A percentile compares a stretch with the other conserved stretches of the same genome.
Conservation (phyloP, 2,888 invertebrate species). For the Tiliacea aurago region DNA sequence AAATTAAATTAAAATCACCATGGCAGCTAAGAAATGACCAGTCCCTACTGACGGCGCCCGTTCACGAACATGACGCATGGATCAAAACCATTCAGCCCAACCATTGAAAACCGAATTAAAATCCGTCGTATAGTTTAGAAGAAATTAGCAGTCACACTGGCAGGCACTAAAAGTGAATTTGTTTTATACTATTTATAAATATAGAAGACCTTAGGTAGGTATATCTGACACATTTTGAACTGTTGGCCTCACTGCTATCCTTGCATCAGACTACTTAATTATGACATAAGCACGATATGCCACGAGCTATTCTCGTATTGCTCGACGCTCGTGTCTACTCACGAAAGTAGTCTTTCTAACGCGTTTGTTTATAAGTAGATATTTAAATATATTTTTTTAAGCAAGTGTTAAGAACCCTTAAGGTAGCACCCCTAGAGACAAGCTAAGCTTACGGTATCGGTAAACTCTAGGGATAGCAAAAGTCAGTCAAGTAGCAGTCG, state of each 20-base stretch:
- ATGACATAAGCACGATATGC: too few species aligned
- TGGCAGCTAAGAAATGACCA: too few species aligned
- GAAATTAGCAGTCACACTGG: background rate
- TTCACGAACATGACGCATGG: too few species aligned
- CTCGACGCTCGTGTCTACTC: background rate
- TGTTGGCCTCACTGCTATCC: background rate
- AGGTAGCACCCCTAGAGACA: background rate
- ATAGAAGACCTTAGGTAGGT: background rate
- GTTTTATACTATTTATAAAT: background rate
- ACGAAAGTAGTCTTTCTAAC: background rate
- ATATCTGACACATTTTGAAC: background rate
- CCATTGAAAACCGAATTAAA: too few species aligned
- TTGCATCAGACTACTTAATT: conserved; percentile 9
- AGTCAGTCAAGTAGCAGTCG: conserved; percentile 22
- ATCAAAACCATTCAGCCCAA: too few species aligned
- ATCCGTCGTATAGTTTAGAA: too few species aligned
- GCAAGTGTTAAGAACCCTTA: conserved; percentile 4
- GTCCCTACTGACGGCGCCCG: too few species aligned
- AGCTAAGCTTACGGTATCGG: conserved; percentile 31
- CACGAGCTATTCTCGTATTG: background rate
- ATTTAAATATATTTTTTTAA: conserved; percentile 23
- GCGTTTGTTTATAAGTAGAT: conserved; percentile 13
- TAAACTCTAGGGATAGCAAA: conserved; percentile 31
- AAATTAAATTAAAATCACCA: too few species aligned
- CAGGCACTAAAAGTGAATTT: background rate